phyloP scores from a whole-genome alignment of 2,113 vertebrate genomes.

The Rallus limicola region DNA sequence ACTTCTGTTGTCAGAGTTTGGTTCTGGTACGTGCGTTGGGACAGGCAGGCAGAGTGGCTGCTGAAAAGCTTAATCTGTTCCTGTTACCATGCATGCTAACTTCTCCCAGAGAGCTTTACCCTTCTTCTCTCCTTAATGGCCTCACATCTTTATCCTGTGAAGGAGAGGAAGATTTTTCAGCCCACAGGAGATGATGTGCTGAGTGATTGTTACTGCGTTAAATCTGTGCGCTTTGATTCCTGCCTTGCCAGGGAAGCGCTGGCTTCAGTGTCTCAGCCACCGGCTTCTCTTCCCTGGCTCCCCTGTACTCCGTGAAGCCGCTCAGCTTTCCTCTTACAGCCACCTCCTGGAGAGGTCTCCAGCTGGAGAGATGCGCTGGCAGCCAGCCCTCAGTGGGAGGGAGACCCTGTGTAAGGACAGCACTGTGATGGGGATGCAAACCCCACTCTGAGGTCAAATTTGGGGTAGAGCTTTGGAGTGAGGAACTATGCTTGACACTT shows the following conservation, averaged over 20 bases:
- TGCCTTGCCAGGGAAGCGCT: not conserved
- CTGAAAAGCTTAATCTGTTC: not conserved
- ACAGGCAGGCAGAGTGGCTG: not conserved
- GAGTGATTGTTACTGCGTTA: fast-evolving
- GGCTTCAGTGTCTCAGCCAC: not conserved
- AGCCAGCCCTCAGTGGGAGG: not conserved
- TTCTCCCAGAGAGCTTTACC: not conserved
- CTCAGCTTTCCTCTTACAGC: not conserved
- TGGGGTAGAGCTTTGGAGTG: not conserved
- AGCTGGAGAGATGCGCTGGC: not conserved
- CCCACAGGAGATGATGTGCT: not conserved
- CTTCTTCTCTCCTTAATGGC: not conserved
- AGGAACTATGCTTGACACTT: not conserved
- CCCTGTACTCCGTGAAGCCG: not conserved
- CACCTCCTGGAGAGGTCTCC: not conserved
- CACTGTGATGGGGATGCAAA: fast-evolving
- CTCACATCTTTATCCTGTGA: not conserved
- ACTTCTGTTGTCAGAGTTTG: fast-evolving
- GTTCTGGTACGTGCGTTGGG: fast-evolving
- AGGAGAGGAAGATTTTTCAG: not conserved
- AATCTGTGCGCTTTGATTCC: not conserved
- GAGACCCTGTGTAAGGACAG: not conserved
- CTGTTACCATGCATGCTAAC: not conserved
- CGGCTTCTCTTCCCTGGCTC: not conserved
- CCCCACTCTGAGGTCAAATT: not conserved